Conservation (phyloP, 1,140 invertebrate genomes). For the Samia ricini region DNA sequence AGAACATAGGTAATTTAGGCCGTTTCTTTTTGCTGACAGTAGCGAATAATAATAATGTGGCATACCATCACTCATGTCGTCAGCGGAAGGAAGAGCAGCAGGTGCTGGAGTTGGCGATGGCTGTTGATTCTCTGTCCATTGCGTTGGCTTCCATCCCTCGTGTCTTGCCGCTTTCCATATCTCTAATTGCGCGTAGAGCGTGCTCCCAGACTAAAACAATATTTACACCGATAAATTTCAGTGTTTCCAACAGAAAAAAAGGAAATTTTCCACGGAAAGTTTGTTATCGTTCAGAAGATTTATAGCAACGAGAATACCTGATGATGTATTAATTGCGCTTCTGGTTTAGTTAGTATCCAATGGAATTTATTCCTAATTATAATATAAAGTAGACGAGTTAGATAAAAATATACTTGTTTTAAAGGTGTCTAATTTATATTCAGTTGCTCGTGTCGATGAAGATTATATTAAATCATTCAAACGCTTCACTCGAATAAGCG, state of each 20-base stretch:
- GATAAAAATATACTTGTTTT: background rate
- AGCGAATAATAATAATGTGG: background rate
- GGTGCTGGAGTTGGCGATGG: constrained; percentile 59
- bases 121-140: constrained; percentile 55
- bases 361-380: background rate
- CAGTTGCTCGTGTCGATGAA: background rate
- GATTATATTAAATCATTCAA: no score
- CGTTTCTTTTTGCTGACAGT: background rate
- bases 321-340: constrained; percentile 5
- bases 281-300: constrained; percentile 4
- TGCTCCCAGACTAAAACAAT: constrained; percentile 85
- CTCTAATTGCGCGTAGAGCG: constrained; percentile 92
- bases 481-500: no score
- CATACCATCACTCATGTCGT: constrained; percentile 72
- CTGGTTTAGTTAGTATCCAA: background rate
- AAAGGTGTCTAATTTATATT: background rate
- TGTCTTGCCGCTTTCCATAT: constrained; percentile 92
- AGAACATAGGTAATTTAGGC: no score
- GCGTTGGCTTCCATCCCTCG: constrained; percentile 56
- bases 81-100: constrained; percentile 52
- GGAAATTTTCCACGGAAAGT: background rate
- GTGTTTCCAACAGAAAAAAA: background rate
- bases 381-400: background rate
- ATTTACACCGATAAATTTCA: constrained; percentile 4
- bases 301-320: constrained; percentile 1